Evolutionary conservation across 2,888 invertebrate species (phyloP), one percentile per base, ranked within the genome.

Genomic region (Ophioninae sp.): DNA sequence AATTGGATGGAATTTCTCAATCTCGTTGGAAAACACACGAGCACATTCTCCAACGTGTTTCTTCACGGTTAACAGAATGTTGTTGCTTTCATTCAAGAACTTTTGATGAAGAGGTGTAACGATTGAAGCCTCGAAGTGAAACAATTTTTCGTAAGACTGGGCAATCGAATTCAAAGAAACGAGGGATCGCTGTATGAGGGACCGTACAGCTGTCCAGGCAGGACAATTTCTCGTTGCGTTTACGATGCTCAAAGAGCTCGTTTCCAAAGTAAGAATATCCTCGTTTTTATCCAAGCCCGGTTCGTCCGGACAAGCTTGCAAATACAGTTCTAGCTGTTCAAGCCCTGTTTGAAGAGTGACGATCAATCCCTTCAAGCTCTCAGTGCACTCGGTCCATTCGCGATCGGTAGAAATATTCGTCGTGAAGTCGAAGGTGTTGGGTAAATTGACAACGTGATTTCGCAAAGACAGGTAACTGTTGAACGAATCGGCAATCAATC

Each of bases 311-410:
- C 95, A 95, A 83, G 95, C 95, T 88, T 95, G 94, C 0, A 97
- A 90, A 23, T 97, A 93, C 1, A 96, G 91, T 79, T 94, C 93
- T 87, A 96, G 95, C 90, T 98, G 97, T 85, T 96, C 95, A 37
- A 97, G 92, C 10, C 95, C 93, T 79, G 95, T 93, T 59, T 93
- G 91, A 8, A 94, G 89, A 76, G 94, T 94, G 1, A 94, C 94
- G 81, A 95, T 93, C 75, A 94, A 92, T 69, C 94, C 93, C 59
- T 92, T 93, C 0, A 95, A 90, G 10, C 93, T 90, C 6, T 93
- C 89, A 1, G 94, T 88, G 88, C 93, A 93, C 13, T 91, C 88
- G 41, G 90, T 88, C n/a, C 94, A 81, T 56, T 92, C 92, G 0
- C 88, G 87, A 81, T 94, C 91, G 75, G 93, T 93, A 0, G 89